Conservation (phyloP, 1,140 invertebrate genomes). For the Drosophila ercepeae region DNA sequence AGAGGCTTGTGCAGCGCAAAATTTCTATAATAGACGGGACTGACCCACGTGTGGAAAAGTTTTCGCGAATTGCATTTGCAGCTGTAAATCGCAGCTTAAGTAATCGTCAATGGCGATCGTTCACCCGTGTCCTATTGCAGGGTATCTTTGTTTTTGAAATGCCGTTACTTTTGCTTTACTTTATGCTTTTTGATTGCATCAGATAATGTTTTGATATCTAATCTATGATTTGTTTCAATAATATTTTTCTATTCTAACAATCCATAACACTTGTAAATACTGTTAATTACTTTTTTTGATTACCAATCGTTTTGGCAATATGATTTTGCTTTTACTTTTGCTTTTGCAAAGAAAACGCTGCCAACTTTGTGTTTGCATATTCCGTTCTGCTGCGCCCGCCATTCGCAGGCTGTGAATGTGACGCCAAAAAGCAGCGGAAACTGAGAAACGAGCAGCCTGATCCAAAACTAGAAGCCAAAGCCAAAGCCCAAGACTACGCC, state of each 20-base stretch:
- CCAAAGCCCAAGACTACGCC: slow-evolving; percentile 4
- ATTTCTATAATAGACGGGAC: slow-evolving; percentile 17
- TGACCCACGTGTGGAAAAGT: slow-evolving; percentile 27
- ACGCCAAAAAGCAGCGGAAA: slow-evolving; percentile 5
- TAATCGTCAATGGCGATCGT: slow-evolving; percentile 12
- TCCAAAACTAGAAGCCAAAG: slow-evolving; percentile 23
- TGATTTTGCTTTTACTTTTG: background rate
- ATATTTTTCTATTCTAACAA: too few relatives aligned
- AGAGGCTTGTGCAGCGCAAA: slow-evolving; percentile 3
- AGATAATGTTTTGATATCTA: background rate
- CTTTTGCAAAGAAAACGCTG: too few relatives aligned
- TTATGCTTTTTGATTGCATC: too few relatives aligned
- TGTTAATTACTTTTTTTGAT: too few relatives aligned
- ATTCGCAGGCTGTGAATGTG: slow-evolving; percentile 9
- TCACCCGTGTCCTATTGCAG: background rate
- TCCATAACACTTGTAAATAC: too few relatives aligned
- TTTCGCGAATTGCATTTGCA: slow-evolving; percentile 14
- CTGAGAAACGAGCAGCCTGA: slow-evolving; percentile 15
- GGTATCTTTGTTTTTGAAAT: background rate
- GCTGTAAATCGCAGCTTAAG: background rate
- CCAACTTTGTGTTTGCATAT: slow-evolving; percentile 40
- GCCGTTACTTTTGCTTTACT: too few relatives aligned
- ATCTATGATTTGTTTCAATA: background rate
- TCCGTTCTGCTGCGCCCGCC: slow-evolving; percentile 5
- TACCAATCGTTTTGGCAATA: too few relatives aligned